Evolutionary conservation across 2,888 invertebrate genomes (phyloP).

Genomic region (Aspidapion aeneum): DNA sequence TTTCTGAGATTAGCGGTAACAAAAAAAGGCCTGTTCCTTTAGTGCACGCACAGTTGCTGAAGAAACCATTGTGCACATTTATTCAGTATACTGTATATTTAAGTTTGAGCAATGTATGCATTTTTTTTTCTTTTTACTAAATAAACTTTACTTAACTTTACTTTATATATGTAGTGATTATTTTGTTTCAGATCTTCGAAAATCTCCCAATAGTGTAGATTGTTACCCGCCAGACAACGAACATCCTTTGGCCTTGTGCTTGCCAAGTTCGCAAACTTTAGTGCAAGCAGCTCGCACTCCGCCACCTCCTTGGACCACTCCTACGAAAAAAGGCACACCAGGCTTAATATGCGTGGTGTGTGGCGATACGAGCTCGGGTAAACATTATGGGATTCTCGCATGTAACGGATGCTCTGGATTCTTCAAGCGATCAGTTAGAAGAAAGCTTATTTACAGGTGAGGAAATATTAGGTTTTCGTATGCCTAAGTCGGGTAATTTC

Average conservation of each 20-base stretch:
- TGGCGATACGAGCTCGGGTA: conserved; percentile 95
- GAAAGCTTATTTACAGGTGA: conserved; percentile 96
- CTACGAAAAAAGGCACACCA: conserved; percentile 56
- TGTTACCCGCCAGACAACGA: conserved; percentile 48
- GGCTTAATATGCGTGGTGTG: conserved; percentile 95
- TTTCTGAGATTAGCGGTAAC: no score
- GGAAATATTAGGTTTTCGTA: no score
- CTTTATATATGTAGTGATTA: no score
- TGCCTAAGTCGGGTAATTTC: not conserved
- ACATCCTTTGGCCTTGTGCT: conserved; percentile 58
- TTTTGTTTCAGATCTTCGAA: conserved; percentile 38
- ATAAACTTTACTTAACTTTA: no score
- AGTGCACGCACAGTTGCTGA: no score
- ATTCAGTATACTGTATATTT: no score
- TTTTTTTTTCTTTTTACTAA: no score
- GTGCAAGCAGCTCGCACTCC: conserved; percentile 63
- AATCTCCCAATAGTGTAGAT: conserved; percentile 45
- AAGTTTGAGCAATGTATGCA: no score
- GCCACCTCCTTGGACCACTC: conserved; percentile 53
- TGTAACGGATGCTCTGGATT: conserved; percentile 99
- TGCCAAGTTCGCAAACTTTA: conserved; percentile 56
- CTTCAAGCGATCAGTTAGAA: conserved; percentile 93
- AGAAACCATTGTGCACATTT: no score
- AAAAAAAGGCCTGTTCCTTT: no score
- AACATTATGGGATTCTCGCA: conserved; percentile 96